Evolutionary conservation across 2,888 invertebrate genomes (phyloP).

Genomic region (Pogonocherus hispidulus): DNA sequence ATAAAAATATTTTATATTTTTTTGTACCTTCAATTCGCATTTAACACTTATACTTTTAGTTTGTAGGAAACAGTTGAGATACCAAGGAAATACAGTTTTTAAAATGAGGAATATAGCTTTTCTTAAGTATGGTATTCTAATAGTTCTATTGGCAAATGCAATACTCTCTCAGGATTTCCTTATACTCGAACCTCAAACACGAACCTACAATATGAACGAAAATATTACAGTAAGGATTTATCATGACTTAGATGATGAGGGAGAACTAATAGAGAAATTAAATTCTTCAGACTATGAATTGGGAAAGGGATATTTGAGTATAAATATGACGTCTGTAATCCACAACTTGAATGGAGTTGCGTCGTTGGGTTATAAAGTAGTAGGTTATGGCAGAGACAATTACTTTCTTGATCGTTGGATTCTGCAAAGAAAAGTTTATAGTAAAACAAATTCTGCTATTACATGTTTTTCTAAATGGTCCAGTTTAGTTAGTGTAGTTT

Average conservation of each 20-base stretch:
- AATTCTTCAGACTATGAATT: background rate
- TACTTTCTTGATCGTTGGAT: background rate
- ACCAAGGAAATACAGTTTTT: too few species aligned
- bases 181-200: slow-evolving; percentile 1
- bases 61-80: too few species aligned
- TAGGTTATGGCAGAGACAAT: background rate
- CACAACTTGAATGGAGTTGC: background rate
- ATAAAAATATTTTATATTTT: too few species aligned
- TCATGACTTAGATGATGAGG: background rate
- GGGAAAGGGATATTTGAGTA: background rate
- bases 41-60: too few species aligned
- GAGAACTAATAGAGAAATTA: background rate
- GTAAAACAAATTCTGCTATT: background rate
- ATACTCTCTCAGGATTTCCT: background rate
- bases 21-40: too few species aligned
- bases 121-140: background rate
- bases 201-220: background rate
- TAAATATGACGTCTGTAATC: background rate
- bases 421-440: background rate
- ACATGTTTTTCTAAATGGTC: background rate
- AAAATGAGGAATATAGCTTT: background rate
- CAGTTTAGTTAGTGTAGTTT: background rate
- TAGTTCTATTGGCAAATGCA: background rate
- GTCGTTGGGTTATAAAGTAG: background rate
- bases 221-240: background rate